These are phyloP conservation scores for Chelmon rostratus DNA, from an alignment of 2,797 vertebrate species.

Conservation along the genomic window DNA sequence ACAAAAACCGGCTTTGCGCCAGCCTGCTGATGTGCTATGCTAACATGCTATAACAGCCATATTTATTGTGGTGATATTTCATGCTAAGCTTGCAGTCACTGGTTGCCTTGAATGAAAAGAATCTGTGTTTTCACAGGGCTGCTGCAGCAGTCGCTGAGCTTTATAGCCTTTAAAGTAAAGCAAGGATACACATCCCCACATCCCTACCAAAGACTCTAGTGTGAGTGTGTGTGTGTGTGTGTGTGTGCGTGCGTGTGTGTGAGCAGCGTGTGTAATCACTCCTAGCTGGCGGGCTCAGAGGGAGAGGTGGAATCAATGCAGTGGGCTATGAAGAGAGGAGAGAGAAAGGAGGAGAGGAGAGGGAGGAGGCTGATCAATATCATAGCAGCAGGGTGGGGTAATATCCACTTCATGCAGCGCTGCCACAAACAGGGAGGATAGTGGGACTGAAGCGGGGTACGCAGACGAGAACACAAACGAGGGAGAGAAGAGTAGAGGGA, in stretches of 20 bases:
- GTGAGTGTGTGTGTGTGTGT: constrained; percentile 33
- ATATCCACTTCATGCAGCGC: constrained; percentile 81
- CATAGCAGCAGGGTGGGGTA: constrained; percentile 84
- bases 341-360: constrained; percentile 57
- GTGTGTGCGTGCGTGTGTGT: constrained; percentile 58
- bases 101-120: constrained; percentile 64
- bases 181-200: constrained; percentile 66
- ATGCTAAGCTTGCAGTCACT: constrained; percentile 55
- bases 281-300: constrained; percentile 78
- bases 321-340: constrained; percentile 78
- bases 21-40: constrained; percentile 61
- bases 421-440: constrained; percentile 66
- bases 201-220: constrained; percentile 56
- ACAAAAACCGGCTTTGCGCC: constrained; percentile 57
- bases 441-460: constrained; percentile 51
- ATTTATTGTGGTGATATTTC: constrained; percentile 73
- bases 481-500: constrained; percentile 62
- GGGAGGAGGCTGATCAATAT: constrained; percentile 84
- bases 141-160: constrained; percentile 64
- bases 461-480: constrained; percentile 55
- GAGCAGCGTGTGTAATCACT: constrained; percentile 83
- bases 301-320: constrained; percentile 82
- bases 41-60: constrained; percentile 66
- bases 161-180: constrained; percentile 76
- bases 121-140: constrained; percentile 69